These are phyloP conservation scores for Pachypeltis micranthus DNA, from an alignment of 1,140 invertebrate species.

Conservation along the genomic window DNA sequence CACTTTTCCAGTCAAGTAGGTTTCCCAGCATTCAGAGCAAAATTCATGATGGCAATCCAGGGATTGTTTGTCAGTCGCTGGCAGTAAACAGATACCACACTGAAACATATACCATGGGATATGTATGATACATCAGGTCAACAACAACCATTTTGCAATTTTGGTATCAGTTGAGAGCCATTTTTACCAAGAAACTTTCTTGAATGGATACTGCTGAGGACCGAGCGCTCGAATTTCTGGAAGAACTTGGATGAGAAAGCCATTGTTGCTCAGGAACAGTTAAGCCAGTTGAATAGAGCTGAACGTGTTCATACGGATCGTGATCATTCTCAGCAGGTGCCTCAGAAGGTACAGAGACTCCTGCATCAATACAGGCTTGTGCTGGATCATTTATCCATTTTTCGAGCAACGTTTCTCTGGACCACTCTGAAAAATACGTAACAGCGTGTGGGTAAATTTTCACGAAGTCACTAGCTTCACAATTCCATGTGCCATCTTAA, in stretches of 20 bases:
- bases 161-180: background rate
- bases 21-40: constrained; percentile 53
- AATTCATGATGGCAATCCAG: constrained; percentile 52
- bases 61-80: constrained; percentile 32
- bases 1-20: constrained; percentile 48
- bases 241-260: no score
- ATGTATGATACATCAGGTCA: background rate
- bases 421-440: constrained; percentile 57
- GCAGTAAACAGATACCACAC: constrained; percentile 52
- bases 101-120: constrained; percentile 29
- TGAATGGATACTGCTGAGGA: background rate
- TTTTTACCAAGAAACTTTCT: background rate
- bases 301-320: background rate
- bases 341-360: constrained; percentile 45
- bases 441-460: no score
- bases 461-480: no score
- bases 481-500: no score
- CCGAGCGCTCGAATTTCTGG: background rate
- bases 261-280: no score
- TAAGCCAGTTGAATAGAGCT: background rate
- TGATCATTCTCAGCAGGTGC: background rate
- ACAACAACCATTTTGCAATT: background rate
- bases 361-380: constrained; percentile 52
- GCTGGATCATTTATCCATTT: constrained; percentile 58
- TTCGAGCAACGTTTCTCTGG: constrained; percentile 51